Evolutionary conservation across 2,888 invertebrate genomes (phyloP).

Genomic region (Dasysyrphus albostriatus): DNA sequence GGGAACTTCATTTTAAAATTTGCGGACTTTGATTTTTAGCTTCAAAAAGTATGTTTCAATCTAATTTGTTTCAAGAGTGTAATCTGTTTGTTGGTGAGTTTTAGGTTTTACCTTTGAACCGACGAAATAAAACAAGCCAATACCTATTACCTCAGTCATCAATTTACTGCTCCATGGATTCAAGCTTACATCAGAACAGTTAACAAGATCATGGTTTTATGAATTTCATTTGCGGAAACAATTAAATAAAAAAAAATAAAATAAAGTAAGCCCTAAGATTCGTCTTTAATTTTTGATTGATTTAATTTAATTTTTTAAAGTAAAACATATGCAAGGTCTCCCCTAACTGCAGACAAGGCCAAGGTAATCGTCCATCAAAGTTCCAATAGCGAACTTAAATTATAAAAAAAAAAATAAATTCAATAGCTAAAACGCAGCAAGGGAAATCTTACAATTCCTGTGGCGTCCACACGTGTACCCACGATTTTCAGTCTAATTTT

Average conservation of each 20-base stretch:
- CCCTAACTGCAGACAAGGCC: conserved; percentile 87
- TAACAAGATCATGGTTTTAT: no score
- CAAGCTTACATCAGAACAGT: no score
- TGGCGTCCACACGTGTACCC: conserved; percentile 99
- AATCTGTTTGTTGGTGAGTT: no score
- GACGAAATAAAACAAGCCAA: no score
- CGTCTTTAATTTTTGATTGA: conserved; percentile 8
- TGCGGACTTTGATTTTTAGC: no score
- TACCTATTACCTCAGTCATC: no score
- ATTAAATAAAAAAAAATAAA: background rate
- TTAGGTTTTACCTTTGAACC: no score
- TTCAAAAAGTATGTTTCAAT: no score
- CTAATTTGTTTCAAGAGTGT: no score
- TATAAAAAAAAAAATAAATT: conserved; percentile 77
- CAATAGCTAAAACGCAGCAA: conserved; percentile 8
- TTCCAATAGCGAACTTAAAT: conserved; percentile 98
- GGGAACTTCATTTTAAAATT: no score
- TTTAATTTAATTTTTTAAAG: conserved; percentile 24
- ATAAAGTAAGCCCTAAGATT: background rate
- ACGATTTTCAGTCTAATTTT: conserved; percentile 99
- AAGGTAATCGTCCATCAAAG: conserved; percentile 99
- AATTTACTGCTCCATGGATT: no score
- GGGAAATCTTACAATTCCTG: conserved; percentile 94
- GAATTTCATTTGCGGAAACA: no score
- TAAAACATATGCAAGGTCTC: background rate